Evolutionary conservation across 2,113 vertebrate species (phyloP), one percentile per base, ranked within the genome.

Genomic region (Epinephelus fuscoguttatus): DNA sequence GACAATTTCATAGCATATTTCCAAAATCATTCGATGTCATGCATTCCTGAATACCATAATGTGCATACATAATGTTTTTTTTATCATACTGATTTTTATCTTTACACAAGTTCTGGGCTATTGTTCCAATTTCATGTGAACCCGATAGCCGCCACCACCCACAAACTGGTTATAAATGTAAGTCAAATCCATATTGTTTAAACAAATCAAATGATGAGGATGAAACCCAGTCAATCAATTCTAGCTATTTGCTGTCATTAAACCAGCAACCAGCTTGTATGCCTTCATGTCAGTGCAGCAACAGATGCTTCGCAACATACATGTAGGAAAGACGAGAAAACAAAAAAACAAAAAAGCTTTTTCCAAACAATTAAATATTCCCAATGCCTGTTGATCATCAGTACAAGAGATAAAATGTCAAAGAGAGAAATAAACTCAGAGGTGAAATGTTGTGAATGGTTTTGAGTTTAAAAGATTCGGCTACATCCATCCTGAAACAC

Each of bases 211-310:
- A 75, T 66, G 37, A 84, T 85, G 66, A 84, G 63, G 80, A 86
- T 82, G 75, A 88, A 82, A 79, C 88, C 82, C 82, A 69, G 55
- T 91, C 86, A 92, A 93, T 93, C 92, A 91, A 90, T 90, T 94
- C 87, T 37, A 80, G 89, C 90, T 84, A 63, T 84, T 85, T 88
- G 91, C 90, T 50, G 85, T 93, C 90, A 92, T 92, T 91, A 92
- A 94, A 93, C 88, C 87, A 92, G 89, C 93, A 89, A 70, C 88
- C 72, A 89, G 90, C 93, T 89, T 92, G 89, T 84, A 81, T 62
- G 93, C 93, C 90, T 93, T 95, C 93, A 94, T 94, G 80, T 94
- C 93, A 95, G 93, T 90, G 92, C 93, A 91, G 87, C 89, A 74
- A 81, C 93, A 91, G 93, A 94, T 84, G 87, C 85, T 88, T 73